Percentiles rank a stretch among this genome's conserved stretches.
phyloP scores from a whole-genome alignment of 2,797 vertebrate species.

The Rhadinocentrus ornatus region DNA sequence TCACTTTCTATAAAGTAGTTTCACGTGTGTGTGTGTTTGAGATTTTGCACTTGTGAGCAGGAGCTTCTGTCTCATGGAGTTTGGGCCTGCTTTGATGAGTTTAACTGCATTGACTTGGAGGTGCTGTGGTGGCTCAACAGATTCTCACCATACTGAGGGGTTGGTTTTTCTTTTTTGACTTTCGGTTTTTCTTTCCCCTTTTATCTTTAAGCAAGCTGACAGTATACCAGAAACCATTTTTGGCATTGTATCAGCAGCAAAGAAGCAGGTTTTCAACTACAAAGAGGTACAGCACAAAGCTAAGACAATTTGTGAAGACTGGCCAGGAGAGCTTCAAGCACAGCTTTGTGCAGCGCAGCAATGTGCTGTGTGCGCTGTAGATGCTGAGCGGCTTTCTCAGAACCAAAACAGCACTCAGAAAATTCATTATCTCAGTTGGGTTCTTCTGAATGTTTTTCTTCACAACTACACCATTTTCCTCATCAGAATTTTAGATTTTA shows the following conservation, averaged over 20 bases:
- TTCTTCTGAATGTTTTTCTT: slow-evolving; percentile 4
- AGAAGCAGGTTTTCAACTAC: slow-evolving; percentile 35
- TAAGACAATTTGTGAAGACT: slow-evolving; percentile 41
- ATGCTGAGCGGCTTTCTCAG: neutral
- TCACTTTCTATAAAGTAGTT: neutral
- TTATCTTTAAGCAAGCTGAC: slow-evolving; percentile 32
- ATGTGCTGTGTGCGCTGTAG: neutral
- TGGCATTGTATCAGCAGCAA: slow-evolving; percentile 9
- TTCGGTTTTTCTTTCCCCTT: slow-evolving; percentile 5
- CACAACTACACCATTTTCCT: neutral
- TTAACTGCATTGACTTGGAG: slow-evolving; percentile 94
- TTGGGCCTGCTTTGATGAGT: slow-evolving; percentile 97
- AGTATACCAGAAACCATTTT: slow-evolving; percentile 23
- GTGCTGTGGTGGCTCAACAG: slow-evolving; percentile 95
- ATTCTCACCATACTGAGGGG: slow-evolving; percentile 96
- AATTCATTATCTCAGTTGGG: slow-evolving; percentile 2
- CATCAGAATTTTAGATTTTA: neutral
- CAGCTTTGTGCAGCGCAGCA: slow-evolving; percentile 39
- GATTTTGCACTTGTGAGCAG: slow-evolving; percentile 64
- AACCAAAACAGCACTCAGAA: slow-evolving; percentile 8
- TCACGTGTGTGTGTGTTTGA: slow-evolving; percentile 14
- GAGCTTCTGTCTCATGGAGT: slow-evolving; percentile 91
- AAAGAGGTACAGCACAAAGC: slow-evolving; percentile 26
- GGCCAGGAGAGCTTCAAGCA: slow-evolving; percentile 41
- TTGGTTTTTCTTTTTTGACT: slow-evolving; percentile 57